phyloP scores from a whole-genome alignment of 2,888 invertebrate species.

The Leuctra nigra region DNA sequence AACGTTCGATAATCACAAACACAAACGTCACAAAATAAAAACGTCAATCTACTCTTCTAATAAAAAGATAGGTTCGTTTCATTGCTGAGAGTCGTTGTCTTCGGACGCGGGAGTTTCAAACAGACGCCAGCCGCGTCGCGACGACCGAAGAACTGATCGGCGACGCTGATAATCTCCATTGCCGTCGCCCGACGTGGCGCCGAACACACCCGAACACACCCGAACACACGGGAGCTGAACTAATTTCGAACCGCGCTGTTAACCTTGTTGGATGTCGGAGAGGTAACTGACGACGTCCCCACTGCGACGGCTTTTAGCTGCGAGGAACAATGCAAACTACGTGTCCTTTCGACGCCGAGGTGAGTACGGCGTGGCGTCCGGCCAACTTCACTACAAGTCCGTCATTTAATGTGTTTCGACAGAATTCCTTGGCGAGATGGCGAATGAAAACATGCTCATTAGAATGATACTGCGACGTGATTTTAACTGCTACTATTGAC shows the following conservation, averaged over 20 bases:
- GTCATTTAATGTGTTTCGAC: slow-evolving; percentile 8
- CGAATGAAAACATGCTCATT: too few relatives aligned
- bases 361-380: neutral
- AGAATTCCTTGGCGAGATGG: neutral
- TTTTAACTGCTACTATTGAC: too few relatives aligned
- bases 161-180: neutral
- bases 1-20: neutral
- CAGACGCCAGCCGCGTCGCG: neutral
- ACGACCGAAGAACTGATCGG: slow-evolving; percentile 1
- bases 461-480: too few relatives aligned
- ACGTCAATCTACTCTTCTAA: neutral
- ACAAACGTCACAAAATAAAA: too few relatives aligned
- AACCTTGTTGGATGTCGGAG: neutral
- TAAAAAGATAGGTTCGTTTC: slow-evolving; percentile 11
- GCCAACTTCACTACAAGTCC: neutral
- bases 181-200: neutral
- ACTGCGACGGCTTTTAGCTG: neutral
- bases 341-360: slow-evolving; percentile 4
- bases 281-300: too few relatives aligned
- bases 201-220: slow-evolving; percentile 2
- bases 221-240: neutral
- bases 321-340: neutral
- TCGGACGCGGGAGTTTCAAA: neutral
- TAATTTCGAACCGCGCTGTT: neutral
- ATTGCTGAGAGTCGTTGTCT: neutral